A percentile compares a stretch with the other conserved stretches of the same genome.
phyloP scores from a whole-genome alignment of 2,888 invertebrate species.

The Eupithecia subfuscata region DNA sequence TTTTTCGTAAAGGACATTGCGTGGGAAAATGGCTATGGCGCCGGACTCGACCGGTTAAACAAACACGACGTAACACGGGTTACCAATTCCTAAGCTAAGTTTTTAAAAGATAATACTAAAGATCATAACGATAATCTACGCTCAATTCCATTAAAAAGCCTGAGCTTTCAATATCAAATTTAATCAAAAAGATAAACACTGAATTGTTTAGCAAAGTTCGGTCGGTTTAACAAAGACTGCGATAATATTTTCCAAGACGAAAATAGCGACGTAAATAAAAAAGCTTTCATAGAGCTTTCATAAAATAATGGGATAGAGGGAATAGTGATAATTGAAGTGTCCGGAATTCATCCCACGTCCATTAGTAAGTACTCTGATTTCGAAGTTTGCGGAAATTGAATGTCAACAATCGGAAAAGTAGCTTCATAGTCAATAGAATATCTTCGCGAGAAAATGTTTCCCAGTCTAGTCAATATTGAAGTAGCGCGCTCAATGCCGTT shows the following conservation, averaged over 20 bases:
- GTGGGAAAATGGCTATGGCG: neutral
- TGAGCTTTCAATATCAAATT: neutral
- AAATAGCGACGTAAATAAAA: constrained; percentile 20
- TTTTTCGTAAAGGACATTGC: neutral
- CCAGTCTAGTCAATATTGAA: constrained; percentile 27
- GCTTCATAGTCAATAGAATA: constrained; percentile 23
- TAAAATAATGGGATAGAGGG: constrained; percentile 19
- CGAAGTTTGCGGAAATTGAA: constrained; percentile 53
- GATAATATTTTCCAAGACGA: constrained; percentile 8
- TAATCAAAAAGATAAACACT: neutral
- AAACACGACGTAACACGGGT: neutral
- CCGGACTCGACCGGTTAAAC: neutral
- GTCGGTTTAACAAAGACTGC: neutral
- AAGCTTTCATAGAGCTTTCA: constrained; percentile 30
- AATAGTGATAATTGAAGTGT: constrained; percentile 32
- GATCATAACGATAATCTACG: neutral
- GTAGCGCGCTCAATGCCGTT: neutral
- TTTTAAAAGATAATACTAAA: neutral
- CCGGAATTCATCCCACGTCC: constrained; percentile 35
- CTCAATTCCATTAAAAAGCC: neutral
- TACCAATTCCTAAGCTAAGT: neutral
- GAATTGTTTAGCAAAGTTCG: neutral
- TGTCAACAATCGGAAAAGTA: constrained; percentile 47
- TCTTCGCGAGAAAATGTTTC: constrained; percentile 26
- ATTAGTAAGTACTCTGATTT: constrained; percentile 45